Conservation (phyloP, 2,797 vertebrate species). For the Gadopsis marmoratus region DNA sequence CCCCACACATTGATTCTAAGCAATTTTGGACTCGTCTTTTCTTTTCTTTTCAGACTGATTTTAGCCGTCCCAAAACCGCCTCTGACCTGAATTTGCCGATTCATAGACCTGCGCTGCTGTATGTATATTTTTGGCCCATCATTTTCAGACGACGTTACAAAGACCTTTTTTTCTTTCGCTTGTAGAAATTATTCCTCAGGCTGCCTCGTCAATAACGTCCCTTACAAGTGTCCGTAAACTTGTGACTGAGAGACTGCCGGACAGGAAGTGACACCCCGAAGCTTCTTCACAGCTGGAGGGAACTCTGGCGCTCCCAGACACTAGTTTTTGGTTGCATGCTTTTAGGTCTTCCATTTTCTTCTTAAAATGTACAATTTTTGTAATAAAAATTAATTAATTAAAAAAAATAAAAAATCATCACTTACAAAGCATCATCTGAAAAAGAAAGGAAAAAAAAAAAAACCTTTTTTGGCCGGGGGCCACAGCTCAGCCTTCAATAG, state of each 20-base stretch:
- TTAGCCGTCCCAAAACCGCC: too few species aligned
- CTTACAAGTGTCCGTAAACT: not conserved
- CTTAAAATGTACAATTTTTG: slow-evolving; percentile 34
- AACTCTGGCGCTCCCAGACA: not conserved
- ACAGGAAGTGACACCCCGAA: slow-evolving; percentile 11
- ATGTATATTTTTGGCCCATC: not conserved
- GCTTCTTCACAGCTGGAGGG: slow-evolving; percentile 9
- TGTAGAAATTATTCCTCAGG: not conserved
- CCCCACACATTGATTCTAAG: too few species aligned
- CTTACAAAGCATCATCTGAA: slow-evolving; percentile 2
- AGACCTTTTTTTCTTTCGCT: not conserved
- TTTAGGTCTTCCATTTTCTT: slow-evolving; percentile 75
- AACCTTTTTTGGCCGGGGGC: slow-evolving; percentile 16
- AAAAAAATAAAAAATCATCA: not conserved
- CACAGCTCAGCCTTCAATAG: slow-evolving; percentile 54
- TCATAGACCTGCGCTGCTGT: not conserved
- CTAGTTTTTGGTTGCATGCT: slow-evolving; percentile 54
- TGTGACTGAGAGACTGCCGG: not conserved
- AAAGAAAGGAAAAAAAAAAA: not conserved
- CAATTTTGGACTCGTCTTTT: too few species aligned
- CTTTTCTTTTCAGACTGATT: not conserved
- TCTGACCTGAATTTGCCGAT: too few species aligned
- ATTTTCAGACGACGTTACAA: not conserved
- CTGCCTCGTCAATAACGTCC: not conserved
- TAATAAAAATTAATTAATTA: not conserved